These are phyloP conservation scores for Leptinotarsa haldemani DNA, from an alignment of 2,888 invertebrate species.

Conservation along the genomic window DNA sequence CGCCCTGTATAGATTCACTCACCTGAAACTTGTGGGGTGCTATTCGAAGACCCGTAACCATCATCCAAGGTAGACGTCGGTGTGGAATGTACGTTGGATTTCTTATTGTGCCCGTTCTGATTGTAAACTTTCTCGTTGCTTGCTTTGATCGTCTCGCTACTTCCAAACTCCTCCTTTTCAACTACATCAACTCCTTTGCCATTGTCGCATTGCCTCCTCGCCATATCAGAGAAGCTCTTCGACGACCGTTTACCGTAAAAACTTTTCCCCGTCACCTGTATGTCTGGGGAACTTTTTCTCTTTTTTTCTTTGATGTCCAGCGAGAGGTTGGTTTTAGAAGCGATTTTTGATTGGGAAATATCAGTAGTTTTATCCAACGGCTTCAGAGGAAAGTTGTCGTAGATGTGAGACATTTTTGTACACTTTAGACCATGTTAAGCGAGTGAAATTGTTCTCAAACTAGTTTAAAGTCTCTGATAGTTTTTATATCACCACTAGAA, in stretches of 20 bases:
- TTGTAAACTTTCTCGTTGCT: conserved; percentile 31
- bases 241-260: conserved; percentile 52
- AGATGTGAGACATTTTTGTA: conserved; percentile 53
- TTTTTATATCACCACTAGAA: background rate
- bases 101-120: conserved; percentile 42
- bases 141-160: conserved; percentile 53
- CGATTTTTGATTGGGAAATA: conserved; percentile 18
- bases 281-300: conserved; percentile 59
- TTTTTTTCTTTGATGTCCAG: conserved; percentile 53
- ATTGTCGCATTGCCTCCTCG: conserved; percentile 43
- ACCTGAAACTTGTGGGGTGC: conserved; percentile 75
- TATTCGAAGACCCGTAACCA: conserved; percentile 76
- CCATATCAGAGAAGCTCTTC: conserved; percentile 57
- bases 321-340: conserved; percentile 43
- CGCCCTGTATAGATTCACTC: conserved; percentile 26
- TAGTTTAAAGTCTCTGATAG: background rate
- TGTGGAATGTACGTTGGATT: conserved; percentile 57
- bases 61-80: conserved; percentile 70
- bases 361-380: conserved; percentile 52
- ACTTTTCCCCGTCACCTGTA: conserved; percentile 36
- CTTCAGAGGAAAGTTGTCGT: conserved; percentile 61
- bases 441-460: background rate
- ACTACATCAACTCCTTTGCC: conserved; percentile 26
- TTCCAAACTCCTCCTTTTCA: conserved; percentile 49
- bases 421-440: conserved; percentile 16